Conservation (phyloP, 2,797 vertebrate genomes). For the Picus viridis region DNA sequence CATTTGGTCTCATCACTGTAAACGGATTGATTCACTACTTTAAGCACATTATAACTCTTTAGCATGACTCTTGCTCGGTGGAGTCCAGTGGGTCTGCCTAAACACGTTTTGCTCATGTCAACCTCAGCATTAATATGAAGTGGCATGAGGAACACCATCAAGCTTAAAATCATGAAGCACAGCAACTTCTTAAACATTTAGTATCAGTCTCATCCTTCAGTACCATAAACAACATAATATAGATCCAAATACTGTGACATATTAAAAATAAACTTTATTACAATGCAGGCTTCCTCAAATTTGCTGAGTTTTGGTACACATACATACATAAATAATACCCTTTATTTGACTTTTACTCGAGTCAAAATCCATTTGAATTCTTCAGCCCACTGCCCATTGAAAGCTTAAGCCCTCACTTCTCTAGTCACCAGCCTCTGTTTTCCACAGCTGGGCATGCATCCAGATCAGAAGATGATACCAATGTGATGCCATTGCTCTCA, state of each 20-base stretch:
- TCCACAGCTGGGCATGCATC: constrained; percentile 20
- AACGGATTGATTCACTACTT: constrained; percentile 59
- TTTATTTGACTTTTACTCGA: constrained; percentile 59
- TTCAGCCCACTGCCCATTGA: constrained; percentile 27
- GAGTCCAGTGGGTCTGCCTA: constrained; percentile 41
- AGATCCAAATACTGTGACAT: constrained; percentile 71
- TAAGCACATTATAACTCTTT: constrained; percentile 67
- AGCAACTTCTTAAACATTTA: constrained; percentile 34
- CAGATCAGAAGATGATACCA: constrained; percentile 50
- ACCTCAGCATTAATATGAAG: constrained; percentile 57
- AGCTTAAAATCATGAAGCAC: constrained; percentile 52
- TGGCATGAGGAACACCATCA: constrained; percentile 35
- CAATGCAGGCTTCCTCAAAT: constrained; percentile 62
- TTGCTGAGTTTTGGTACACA: constrained; percentile 56
- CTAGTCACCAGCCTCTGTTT: constrained; percentile 57
- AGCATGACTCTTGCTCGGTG: constrained; percentile 45
- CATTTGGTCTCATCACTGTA: constrained; percentile 63
- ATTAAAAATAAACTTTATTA: constrained; percentile 75
- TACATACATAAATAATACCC: constrained; percentile 59
- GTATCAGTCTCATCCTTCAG: constrained; percentile 57
- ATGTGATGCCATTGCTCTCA: constrained; percentile 54
- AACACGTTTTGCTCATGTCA: constrained; percentile 51
- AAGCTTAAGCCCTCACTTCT: constrained; percentile 57
- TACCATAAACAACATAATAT: constrained; percentile 59
- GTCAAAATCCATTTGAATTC: constrained; percentile 59